Percentiles rank a stretch among this genome's conserved stretches.
phyloP scores from a whole-genome alignment of 2,888 invertebrate genomes.

The Stenolophus ochropezus region DNA sequence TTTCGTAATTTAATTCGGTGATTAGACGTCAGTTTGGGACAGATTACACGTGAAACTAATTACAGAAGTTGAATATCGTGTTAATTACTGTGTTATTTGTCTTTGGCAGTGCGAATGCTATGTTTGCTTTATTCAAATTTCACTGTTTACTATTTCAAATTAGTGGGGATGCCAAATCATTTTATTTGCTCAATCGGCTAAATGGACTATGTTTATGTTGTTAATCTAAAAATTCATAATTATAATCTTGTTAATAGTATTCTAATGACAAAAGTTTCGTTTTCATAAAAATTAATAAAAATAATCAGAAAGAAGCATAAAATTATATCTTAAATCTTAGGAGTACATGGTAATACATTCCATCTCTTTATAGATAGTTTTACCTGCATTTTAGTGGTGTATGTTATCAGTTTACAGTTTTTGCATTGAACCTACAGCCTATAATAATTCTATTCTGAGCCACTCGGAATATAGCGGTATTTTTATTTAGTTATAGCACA shows the following conservation, averaged over 20 bases:
- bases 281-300: no score
- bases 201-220: neutral
- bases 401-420: no score
- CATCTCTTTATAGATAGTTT: no score
- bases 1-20: slow-evolving; percentile 40
- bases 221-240: neutral
- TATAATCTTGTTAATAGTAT: neutral
- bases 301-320: no score
- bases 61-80: slow-evolving; percentile 40
- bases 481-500: no score
- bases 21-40: slow-evolving; percentile 36
- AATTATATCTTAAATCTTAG: no score
- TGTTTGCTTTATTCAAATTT: slow-evolving; percentile 28
- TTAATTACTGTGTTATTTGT: slow-evolving; percentile 36
- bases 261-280: neutral
- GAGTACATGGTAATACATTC: no score
- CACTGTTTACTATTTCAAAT: neutral
- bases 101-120: slow-evolving; percentile 14
- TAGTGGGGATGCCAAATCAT: neutral
- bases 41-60: slow-evolving; percentile 40
- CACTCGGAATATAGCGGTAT: no score
- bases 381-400: no score
- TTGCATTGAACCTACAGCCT: no score
- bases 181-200: neutral
- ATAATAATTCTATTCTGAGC: no score